These are phyloP conservation scores for Thinocorus orbignyianus DNA, from an alignment of 2,113 vertebrate genomes.

Conservation along the genomic window DNA sequence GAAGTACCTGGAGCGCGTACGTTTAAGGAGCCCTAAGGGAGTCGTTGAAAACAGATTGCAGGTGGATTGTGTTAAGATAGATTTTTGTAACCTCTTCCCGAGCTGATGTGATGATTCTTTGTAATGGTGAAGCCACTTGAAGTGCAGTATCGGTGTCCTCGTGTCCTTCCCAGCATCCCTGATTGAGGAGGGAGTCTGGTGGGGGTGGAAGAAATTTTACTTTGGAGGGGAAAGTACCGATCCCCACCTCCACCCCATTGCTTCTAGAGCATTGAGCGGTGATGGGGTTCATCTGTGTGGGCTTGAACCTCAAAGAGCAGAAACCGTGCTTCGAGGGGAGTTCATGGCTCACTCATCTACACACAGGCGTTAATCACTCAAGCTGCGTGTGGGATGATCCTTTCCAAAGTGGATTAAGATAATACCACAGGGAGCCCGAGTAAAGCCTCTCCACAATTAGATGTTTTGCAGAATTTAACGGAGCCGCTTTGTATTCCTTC, in stretches of 20 bases:
- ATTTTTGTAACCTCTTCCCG: slow-evolving; percentile 19
- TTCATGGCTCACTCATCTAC: background rate
- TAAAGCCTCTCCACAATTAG: background rate
- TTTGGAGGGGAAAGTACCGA: background rate
- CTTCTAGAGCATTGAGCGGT: background rate
- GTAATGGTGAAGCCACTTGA: background rate
- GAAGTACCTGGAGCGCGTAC: background rate
- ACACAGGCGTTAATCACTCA: background rate
- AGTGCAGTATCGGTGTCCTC: background rate
- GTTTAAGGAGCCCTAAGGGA: slow-evolving; percentile 31
- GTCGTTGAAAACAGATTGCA: background rate
- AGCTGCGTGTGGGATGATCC: background rate
- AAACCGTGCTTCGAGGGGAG: background rate
- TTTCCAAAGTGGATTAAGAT: background rate
- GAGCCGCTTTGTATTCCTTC: background rate
- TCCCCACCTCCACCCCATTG: background rate
- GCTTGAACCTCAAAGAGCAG: background rate
- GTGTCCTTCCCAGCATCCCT: background rate
- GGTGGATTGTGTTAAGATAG: slow-evolving; percentile 14
- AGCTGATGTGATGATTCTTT: background rate
- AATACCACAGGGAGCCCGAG: background rate
- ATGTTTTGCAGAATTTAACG: background rate
- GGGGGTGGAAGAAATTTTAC: background rate
- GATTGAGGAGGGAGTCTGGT: background rate
- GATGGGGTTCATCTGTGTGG: background rate